These are phyloP conservation scores for Pteronotus mesoamericanus DNA, from an alignment of 2,797 vertebrate genomes.

Conservation along the genomic window DNA sequence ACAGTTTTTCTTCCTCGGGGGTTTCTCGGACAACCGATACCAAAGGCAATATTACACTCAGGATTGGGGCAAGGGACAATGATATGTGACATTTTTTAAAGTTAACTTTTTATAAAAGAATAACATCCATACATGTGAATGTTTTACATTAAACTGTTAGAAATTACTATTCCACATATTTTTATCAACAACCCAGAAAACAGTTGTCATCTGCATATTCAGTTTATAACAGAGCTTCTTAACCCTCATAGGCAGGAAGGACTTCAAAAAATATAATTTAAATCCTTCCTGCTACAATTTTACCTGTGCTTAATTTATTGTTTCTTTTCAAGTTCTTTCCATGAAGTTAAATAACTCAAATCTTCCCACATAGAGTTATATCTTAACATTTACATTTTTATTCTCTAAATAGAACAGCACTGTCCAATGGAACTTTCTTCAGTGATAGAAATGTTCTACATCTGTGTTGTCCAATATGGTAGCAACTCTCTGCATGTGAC, in stretches of 20 bases:
- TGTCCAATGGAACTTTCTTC: neutral
- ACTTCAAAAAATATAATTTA: neutral
- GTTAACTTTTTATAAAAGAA: constrained; percentile 25
- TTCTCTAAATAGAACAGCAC: neutral
- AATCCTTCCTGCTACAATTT: neutral
- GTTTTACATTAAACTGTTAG: neutral
- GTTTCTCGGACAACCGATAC: neutral
- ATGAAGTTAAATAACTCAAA: neutral
- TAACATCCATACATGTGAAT: neutral
- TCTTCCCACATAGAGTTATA: neutral
- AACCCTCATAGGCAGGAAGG: neutral
- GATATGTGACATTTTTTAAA: neutral
- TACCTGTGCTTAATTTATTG: neutral
- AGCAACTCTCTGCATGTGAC: neutral
- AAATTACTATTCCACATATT: neutral
- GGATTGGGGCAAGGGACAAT: neutral
- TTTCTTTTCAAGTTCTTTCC: neutral
- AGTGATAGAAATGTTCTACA: neutral
- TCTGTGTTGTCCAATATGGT: neutral
- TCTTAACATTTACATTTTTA: neutral
- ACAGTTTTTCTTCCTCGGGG: neutral
- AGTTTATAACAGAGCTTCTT: constrained; percentile 1
- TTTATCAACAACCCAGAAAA: neutral
- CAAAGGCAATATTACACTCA: neutral
- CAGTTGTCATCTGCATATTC: neutral